Conservation (phyloP, 2,888 invertebrate species). For the Tachina fera region DNA sequence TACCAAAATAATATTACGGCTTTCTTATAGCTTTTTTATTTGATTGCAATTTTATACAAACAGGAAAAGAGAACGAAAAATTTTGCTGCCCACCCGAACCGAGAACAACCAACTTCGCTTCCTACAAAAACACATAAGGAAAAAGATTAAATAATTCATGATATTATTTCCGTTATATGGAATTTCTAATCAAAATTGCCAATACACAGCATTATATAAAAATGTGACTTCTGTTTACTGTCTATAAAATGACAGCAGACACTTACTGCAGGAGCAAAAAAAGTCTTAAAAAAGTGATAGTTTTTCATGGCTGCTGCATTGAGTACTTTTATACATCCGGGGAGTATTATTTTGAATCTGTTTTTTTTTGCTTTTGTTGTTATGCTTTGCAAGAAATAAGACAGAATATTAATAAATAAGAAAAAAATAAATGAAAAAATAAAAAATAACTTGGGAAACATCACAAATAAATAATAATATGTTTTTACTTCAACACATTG, state of each 20-base stretch:
- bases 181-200: constrained; percentile 66
- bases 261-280: constrained; percentile 44
- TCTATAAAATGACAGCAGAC: constrained; percentile 57
- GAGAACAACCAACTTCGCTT: background rate
- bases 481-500: constrained; percentile 58
- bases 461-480: constrained; percentile 12
- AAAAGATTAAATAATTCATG: constrained; percentile 69
- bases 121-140: constrained; percentile 12
- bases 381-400: constrained; percentile 22
- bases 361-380: constrained; percentile 7
- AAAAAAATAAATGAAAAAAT: background rate
- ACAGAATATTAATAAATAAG: constrained; percentile 45
- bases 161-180: constrained; percentile 55
- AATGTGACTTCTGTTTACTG: constrained; percentile 60
- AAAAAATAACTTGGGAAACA: background rate
- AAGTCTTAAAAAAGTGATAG: constrained; percentile 8
- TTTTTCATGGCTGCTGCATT: constrained; percentile 40
- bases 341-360: constrained; percentile 23
- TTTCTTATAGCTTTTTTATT: constrained; percentile 31
- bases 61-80: constrained; percentile 26
- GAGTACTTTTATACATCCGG: constrained; percentile 45
- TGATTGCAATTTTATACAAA: constrained; percentile 53
- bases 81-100: background rate
- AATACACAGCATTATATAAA: constrained; percentile 51
- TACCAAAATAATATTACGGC: constrained; percentile 37